Evolutionary conservation across 2,113 vertebrate species (phyloP), one percentile per base, ranked within the genome.

Genomic region (Gambusia affinis): DNA sequence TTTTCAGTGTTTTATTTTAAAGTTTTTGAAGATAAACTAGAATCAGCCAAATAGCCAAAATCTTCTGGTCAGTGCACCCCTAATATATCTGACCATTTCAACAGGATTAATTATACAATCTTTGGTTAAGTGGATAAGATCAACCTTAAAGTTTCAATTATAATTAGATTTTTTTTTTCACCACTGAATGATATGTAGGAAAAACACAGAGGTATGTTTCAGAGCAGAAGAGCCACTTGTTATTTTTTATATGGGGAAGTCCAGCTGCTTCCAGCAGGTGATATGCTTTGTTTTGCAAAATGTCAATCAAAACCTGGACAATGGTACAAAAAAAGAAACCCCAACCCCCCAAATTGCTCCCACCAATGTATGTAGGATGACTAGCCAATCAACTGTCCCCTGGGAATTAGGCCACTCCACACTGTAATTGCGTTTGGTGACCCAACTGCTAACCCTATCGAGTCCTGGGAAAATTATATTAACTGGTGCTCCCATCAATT

Each of bases 341-440:
- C 85, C 86, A 71, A 62, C 80, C 82, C 80, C 79, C 35, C 73
- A 29, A 57, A 42, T 4, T 14, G 39, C 73, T 64, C 51, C 78
- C 68, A 69, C 60, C 78, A 68, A 22, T 8, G 69, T 64, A 82
- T 81, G 84, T 76, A 64, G 86, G 88, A 92, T 80, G 79, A 90
- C 82, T 61, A 78, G 88, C 89, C 92, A 92, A 93, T 94, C 93
- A 93, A 89, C 86, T 78, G 86, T 92, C 92, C 92, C 91, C 75
- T 1, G 89, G 85, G 92, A 92, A 92, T 93, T 91, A 81, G 90
- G 88, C 81, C 87, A 84, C 85, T 92, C 89, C 70, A 70, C 90
- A 87, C 88, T 92, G 90, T 94, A 94, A 95, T 95, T 94, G 93
- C 90, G 86, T 94, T 94, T 94, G 89, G 88, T 92, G 93, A 94